Evolutionary conservation across 37 sponge, comb jelly and placozoan genomes (phyloP), one percentile per base, ranked within the genome.

Genomic region (Chondrilla cf. caribensis): DNA sequence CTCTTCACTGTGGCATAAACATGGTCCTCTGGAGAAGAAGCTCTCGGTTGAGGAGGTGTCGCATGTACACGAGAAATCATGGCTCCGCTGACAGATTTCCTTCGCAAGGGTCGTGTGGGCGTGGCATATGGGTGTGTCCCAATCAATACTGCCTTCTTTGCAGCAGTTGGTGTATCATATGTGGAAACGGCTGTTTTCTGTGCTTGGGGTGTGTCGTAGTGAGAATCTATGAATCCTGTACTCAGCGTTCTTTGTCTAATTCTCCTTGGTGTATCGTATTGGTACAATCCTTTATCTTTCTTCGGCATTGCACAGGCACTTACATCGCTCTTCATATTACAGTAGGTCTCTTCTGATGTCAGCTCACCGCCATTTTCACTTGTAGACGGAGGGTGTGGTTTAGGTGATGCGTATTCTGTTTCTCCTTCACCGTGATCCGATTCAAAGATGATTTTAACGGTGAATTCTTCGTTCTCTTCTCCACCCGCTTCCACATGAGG

Each of bases 31-130:
- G 44, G 44, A 18, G 41, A 42, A 11, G 76, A 24, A 5, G 41
- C 25, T 17, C 21, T 37, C 6, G 43, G 41, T 2, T 1, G 44
- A 4, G 76, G 76, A 24, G 41, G 41, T 2, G 76, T 6, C 21
- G 17, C 18, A 2, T 73, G 43, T 25, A 73, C 44, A 11, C 24
- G 76, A 19, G 31, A 37, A 43, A 40, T 4, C 8, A 7, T 73
- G 19, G 76, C 76, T 15, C 76, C 76, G 24, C 76, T 73, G 76
- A 40, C 44, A 11, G 76, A 73, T 37, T 73, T 73, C 25, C 76
- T 36, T 38, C 76, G 31, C 44, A 73, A 9, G 21, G 76, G 76
- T 15, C 43, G 41, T 5, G 76, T 36, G 41, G 41, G 76, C 2
- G 41, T 73, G 41, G 44, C 44, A 42, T 73, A 73, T 7, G 76